Evolutionary conservation across 2,888 invertebrate species (phyloP).

Genomic region (Meteorus colon): DNA sequence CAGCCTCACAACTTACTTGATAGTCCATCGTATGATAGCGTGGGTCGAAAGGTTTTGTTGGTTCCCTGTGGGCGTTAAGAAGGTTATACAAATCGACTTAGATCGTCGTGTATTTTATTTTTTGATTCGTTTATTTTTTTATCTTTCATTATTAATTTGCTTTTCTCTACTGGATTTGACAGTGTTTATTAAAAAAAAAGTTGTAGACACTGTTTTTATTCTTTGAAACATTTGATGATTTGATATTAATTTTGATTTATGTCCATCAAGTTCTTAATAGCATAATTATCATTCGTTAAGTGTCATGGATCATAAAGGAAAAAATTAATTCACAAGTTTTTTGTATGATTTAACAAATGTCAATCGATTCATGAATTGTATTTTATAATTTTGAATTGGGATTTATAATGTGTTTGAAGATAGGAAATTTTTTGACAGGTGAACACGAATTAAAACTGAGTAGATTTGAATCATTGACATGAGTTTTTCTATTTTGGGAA

Average conservation of each 20-base stretch:
- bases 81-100: constrained; percentile 44
- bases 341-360: background rate
- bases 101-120: constrained; percentile 21
- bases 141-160: background rate
- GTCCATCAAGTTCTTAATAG: constrained; percentile 3
- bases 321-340: background rate
- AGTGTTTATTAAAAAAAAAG: background rate
- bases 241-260: constrained; percentile 4
- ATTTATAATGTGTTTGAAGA: too few species aligned
- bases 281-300: background rate
- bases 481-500: too few species aligned
- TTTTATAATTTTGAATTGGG: too few species aligned
- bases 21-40: constrained; percentile 17
- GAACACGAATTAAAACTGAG: too few species aligned
- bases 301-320: background rate
- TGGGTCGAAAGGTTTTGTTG: constrained; percentile 44
- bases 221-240: background rate
- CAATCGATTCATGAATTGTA: background rate
- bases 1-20: constrained; percentile 11
- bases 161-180: background rate
- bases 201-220: background rate
- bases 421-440: too few species aligned
- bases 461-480: too few species aligned
- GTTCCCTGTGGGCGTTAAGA: constrained; percentile 38
- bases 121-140: constrained; percentile 31